Percentiles rank a stretch among this genome's conserved stretches.
Evolutionary conservation across 1,140 invertebrate genomes (phyloP).

Genomic region (Melitaea cinxia): DNA sequence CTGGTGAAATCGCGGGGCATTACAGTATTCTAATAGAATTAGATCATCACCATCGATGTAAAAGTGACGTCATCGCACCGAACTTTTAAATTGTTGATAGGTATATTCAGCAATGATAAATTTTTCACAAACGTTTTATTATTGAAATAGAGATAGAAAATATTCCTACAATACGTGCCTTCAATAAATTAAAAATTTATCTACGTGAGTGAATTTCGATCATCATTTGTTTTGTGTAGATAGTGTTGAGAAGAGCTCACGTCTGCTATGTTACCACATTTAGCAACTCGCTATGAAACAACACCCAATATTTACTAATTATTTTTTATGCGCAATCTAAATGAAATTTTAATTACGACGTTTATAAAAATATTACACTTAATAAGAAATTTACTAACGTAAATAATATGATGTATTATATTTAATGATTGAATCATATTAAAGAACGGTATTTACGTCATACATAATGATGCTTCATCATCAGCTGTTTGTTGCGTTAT

Average conservation of each 20-base stretch:
- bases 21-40: slow-evolving; percentile 16
- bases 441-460: slow-evolving; percentile 5
- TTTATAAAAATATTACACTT: background rate
- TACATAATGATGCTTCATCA: slow-evolving; percentile 4
- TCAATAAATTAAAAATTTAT: slow-evolving; percentile 16
- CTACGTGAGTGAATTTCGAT: slow-evolving; percentile 37
- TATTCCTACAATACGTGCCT: slow-evolving; percentile 18
- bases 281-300: background rate
- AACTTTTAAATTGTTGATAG: slow-evolving; percentile 7
- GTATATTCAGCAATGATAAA: background rate
- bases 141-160: slow-evolving; percentile 13
- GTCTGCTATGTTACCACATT: background rate
- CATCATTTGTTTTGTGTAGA: slow-evolving; percentile 30
- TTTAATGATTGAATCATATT: background rate
- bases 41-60: slow-evolving; percentile 7
- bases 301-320: background rate
- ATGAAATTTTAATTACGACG: background rate
- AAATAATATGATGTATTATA: background rate
- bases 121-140: slow-evolving; percentile 18
- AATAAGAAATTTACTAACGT: background rate
- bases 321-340: background rate
- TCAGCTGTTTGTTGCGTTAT: slow-evolving; percentile 12
- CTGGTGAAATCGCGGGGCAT: too few relatives aligned
- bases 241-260: slow-evolving; percentile 23
- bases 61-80: slow-evolving; percentile 22